phyloP scores from a whole-genome alignment of 2,113 vertebrate genomes.

The Cebidichthys violaceus region DNA sequence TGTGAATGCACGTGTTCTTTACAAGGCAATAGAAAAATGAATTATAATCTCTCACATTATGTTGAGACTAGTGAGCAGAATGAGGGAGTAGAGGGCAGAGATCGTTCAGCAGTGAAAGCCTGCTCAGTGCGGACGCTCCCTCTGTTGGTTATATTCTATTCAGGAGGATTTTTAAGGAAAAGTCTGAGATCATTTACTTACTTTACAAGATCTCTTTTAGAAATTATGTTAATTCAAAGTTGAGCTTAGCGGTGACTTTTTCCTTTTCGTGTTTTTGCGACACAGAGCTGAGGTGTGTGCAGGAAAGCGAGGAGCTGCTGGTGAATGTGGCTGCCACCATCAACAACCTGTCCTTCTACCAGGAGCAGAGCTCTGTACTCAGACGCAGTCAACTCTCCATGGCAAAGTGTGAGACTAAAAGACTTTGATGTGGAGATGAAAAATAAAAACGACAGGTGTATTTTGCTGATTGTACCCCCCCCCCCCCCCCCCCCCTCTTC shows the following conservation, averaged over 20 bases:
- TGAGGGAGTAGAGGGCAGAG: not conserved
- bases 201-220: not conserved
- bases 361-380: constrained; percentile 84
- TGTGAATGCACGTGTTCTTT: not conserved
- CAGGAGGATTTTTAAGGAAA: not conserved
- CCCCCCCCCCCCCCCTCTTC: not conserved
- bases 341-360: constrained; percentile 96
- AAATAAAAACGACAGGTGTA: not conserved
- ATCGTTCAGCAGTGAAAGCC: not conserved
- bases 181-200: not conserved
- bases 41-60: not conserved
- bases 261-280: constrained; percentile 14
- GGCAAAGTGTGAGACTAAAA: constrained; percentile 86
- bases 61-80: not conserved
- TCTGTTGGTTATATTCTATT: constrained; percentile 23
- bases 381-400: constrained; percentile 81
- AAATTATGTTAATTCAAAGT: not conserved
- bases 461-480: not conserved
- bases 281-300: constrained; percentile 87
- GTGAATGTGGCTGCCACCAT: constrained; percentile 88
- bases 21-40: not conserved
- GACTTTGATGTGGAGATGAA: not conserved
- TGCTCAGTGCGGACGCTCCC: constrained; percentile 11
- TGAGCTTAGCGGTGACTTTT: not conserved
- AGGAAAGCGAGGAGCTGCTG: constrained; percentile 90